phyloP scores from a whole-genome alignment of 2,113 vertebrate genomes.

The Cebus imitator region DNA sequence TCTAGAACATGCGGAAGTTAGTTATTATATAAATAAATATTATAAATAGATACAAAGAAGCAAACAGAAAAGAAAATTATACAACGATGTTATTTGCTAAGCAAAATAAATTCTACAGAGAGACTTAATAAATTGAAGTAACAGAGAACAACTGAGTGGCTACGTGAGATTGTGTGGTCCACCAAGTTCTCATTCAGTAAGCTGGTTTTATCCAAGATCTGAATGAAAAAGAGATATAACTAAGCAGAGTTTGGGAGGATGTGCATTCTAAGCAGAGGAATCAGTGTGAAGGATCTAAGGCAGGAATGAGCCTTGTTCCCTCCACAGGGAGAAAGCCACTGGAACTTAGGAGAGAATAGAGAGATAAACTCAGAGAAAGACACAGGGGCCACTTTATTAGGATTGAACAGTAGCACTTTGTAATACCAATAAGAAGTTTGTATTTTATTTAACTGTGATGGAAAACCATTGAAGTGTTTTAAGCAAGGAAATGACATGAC shows the following conservation, averaged over 20 bases:
- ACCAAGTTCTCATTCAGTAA: neutral
- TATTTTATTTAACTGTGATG: neutral
- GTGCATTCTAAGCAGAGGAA: neutral
- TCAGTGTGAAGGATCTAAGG: neutral
- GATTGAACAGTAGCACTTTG: neutral
- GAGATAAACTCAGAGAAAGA: neutral
- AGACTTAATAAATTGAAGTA: neutral
- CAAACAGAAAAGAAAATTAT: neutral
- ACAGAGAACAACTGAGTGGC: neutral
- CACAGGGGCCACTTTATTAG: accelerated
- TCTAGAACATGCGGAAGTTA: neutral
- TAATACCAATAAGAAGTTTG: neutral
- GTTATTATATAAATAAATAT: neutral
- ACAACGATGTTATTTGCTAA: neutral
- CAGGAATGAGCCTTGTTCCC: neutral
- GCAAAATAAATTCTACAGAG: neutral
- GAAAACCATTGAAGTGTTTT: neutral
- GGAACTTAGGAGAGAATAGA: neutral
- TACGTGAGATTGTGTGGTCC: neutral
- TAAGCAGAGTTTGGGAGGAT: neutral
- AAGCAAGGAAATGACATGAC: neutral
- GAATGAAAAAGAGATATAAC: neutral
- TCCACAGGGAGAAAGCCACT: neutral
- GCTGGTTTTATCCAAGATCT: neutral
- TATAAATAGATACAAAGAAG: neutral